Evolutionary conservation across 2,888 invertebrate genomes (phyloP), one percentile per base, ranked within the genome.

Genomic region (Hirtodrosophila cameraria): DNA sequence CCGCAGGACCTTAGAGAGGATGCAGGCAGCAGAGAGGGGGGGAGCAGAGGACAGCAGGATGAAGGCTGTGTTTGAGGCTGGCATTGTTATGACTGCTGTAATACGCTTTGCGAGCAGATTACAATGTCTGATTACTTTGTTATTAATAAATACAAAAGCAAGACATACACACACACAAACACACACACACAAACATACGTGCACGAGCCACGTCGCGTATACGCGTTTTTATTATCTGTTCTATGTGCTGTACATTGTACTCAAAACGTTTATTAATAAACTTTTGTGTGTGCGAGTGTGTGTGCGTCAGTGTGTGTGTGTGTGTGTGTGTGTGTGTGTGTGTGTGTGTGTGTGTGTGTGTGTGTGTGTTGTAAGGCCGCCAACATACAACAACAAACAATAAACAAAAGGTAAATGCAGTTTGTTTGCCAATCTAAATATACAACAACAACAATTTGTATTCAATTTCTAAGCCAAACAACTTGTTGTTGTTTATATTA

Each of bases 51-150:
- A 6, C 6, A 53, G 27, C 52, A 12, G 43, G 20, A 46, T 11
- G 25, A 13, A 30, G 38, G 15, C 36, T 38, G 62, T 53, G 60
- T 70, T 57, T 41, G 59, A 70, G 63, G 63, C 73, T 74, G 71
- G 77, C 70, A 74, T 81, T 81, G 85, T 82, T 85, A 78, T 83
- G 73, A 85, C 75, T 69, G 80, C 62, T 77, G 73, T 85, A 85
- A 85, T 78, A 83, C 78, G 83, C 86, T 82, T 80, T 80, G 82
- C 61, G 50, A 65, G 62, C 33, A 75, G 82, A 83, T 83, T 85
- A 85, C 86, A 83, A 85, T 85, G 80, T 73, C 86, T 85, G 82
- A 83, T 83, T 83, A 82, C 81, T 82, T 82, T 85, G 81, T 82
- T 82, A 81, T 82, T 81, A 84, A 81, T 81, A 81, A 81, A 84